Percentiles rank a stretch among this genome's conserved stretches.
These are phyloP conservation scores for Brenthis daphne DNA, from an alignment of 2,888 invertebrate species.

Conservation along the genomic window DNA sequence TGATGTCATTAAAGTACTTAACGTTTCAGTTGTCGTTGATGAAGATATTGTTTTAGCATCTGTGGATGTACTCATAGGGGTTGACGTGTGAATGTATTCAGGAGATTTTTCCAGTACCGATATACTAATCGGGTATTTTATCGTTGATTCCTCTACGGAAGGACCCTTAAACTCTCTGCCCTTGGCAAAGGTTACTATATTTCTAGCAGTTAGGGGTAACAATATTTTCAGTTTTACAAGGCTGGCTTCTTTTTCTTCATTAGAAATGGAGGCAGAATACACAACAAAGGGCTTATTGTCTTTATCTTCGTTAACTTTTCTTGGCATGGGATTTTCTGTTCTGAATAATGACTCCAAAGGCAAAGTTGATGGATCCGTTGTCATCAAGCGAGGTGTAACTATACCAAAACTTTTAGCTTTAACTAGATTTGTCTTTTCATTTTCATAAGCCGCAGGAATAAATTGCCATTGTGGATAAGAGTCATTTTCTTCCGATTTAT, in stretches of 20 bases:
- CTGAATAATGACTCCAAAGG: conserved; percentile 86
- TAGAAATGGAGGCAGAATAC: conserved; percentile 68
- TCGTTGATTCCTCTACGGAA: conserved; percentile 52
- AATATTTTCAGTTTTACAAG: conserved; percentile 62
- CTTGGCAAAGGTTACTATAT: conserved; percentile 67
- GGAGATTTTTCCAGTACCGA: conserved; percentile 44
- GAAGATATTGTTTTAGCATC: conserved; percentile 47
- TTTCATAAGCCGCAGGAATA: conserved; percentile 76
- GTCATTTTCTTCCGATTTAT: conserved; percentile 52
- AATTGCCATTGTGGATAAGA: conserved; percentile 67
- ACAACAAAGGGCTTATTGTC: conserved; percentile 71
- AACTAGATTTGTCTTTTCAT: conserved; percentile 56
- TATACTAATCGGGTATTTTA: conserved; percentile 58
- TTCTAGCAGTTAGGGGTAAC: conserved; percentile 61
- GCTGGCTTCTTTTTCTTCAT: conserved; percentile 59
- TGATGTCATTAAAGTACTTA: conserved; percentile 42
- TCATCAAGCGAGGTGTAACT: conserved; percentile 64
- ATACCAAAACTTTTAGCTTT: conserved; percentile 64
- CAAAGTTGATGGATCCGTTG: conserved; percentile 84
- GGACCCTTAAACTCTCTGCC: conserved; percentile 69
- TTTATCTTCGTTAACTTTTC: conserved; percentile 51
- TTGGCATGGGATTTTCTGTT: conserved; percentile 70
- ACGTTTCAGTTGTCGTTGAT: conserved; percentile 40
- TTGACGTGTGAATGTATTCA: conserved; percentile 46
- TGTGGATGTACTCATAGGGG: conserved; percentile 46